Percentiles rank a stretch among this genome's conserved stretches.
Conservation (phyloP, 1,140 invertebrate genomes). For the Phenacoccus solenopsis region DNA sequence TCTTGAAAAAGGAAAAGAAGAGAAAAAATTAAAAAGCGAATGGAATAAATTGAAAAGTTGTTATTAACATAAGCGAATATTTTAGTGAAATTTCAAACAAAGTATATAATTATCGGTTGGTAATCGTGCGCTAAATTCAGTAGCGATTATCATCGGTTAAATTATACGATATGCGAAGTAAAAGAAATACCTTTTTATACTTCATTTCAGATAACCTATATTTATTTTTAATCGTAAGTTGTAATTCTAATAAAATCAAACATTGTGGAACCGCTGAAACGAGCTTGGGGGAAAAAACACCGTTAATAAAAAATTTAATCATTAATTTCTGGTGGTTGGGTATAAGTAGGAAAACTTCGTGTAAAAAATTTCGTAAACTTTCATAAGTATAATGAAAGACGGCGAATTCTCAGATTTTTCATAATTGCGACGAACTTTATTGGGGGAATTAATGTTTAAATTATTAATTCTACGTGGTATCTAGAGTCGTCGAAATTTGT, state of each 20-base stretch:
- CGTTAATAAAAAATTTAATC: neutral
- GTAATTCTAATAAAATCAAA: neutral
- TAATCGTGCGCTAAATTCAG: neutral
- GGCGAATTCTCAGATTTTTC: neutral
- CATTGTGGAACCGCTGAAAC: neutral
- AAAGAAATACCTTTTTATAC: neutral
- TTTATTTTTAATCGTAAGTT: constrained; percentile 3
- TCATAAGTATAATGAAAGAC: neutral
- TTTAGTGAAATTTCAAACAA: neutral
- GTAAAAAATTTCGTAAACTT: neutral
- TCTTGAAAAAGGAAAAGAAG: no score
- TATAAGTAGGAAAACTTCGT: no score
- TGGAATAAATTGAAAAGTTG: neutral
- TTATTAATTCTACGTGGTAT: neutral
- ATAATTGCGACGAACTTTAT: neutral
- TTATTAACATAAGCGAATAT: neutral
- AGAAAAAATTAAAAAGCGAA: neutral
- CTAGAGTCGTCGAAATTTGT: neutral
- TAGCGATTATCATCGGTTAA: neutral
- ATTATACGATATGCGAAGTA: neutral
- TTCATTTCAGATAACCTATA: neutral
- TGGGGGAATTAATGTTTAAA: neutral
- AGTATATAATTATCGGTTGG: neutral
- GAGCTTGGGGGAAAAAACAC: neutral
- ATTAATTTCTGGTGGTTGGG: neutral